Evolutionary conservation across 2,888 invertebrate species (phyloP).

Genomic region (Matsumyia berberina): DNA sequence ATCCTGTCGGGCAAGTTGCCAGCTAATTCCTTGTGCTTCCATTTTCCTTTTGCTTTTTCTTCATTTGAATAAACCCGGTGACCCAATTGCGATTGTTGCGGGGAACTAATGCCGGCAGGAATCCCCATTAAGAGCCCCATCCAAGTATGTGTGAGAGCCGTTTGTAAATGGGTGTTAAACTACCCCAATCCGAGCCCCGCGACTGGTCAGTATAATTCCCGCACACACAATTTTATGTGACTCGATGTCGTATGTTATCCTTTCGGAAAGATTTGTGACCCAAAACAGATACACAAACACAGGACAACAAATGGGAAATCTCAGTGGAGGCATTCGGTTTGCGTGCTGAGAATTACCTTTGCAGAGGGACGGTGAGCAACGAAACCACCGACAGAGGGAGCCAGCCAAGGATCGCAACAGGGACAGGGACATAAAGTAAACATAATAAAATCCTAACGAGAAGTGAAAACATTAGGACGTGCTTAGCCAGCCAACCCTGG

Average conservation of each 20-base stretch:
- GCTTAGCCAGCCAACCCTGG: slow-evolving; percentile 66
- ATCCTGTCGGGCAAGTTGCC: slow-evolving; percentile 47
- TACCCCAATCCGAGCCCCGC: slow-evolving; percentile 8
- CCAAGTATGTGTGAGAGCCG: slow-evolving; percentile 9
- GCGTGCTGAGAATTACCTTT: slow-evolving; percentile 64
- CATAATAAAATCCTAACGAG: slow-evolving; percentile 72
- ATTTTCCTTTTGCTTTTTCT: slow-evolving; percentile 22
- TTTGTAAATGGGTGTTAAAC: background rate
- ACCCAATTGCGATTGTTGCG: slow-evolving; percentile 66
- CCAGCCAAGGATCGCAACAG: slow-evolving; percentile 16
- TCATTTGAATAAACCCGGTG: slow-evolving; percentile 71
- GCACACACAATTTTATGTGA: slow-evolving; percentile 37
- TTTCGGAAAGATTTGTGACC: slow-evolving; percentile 47
- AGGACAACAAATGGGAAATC: slow-evolving; percentile 32
- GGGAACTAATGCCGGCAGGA: slow-evolving; percentile 39
- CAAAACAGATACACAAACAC: slow-evolving; percentile 18
- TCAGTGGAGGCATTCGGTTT: slow-evolving; percentile 50
- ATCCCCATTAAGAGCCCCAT: slow-evolving; percentile 30
- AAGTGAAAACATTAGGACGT: slow-evolving; percentile 74
- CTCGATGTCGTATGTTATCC: slow-evolving; percentile 38
- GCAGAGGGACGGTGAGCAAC: slow-evolving; percentile 23
- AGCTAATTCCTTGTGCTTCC: slow-evolving; percentile 56
- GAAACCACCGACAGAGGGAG: slow-evolving; percentile 25
- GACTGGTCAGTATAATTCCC: slow-evolving; percentile 29
- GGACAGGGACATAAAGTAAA: slow-evolving; percentile 47